A percentile compares a stretch with the other conserved stretches of the same genome.
phyloP scores from a whole-genome alignment of 2,797 vertebrate genomes.

The Pteropus rufus region DNA sequence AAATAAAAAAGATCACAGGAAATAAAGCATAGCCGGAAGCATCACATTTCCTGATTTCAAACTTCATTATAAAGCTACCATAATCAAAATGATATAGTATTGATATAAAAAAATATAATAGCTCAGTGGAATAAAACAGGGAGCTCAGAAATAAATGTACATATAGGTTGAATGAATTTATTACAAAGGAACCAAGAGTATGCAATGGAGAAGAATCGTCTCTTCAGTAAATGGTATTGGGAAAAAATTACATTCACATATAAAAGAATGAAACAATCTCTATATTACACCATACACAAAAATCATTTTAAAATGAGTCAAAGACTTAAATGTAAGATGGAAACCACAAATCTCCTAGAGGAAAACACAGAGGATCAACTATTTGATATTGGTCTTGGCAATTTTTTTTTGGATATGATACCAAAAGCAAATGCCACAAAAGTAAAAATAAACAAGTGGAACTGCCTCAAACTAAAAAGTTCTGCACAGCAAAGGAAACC shows the following conservation, averaged over 20 bases:
- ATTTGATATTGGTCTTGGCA: not conserved
- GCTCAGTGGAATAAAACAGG: not conserved
- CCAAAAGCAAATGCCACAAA: not conserved
- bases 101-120: not conserved
- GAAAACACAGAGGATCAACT: not conserved
- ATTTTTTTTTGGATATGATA: not conserved
- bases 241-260: not conserved
- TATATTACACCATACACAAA: not conserved
- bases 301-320: not conserved
- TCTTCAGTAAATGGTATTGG: not conserved
- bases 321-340: not conserved
- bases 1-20: not conserved
- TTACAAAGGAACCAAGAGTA: not conserved
- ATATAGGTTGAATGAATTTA: not conserved
- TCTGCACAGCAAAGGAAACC: not conserved
- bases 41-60: not conserved
- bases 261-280: not conserved
- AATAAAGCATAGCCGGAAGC: not conserved
- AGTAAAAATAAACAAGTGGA: not conserved
- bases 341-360: not conserved
- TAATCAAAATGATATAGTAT: not conserved
- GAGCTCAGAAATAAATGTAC: not conserved
- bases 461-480: not conserved
- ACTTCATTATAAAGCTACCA: not conserved
- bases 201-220: not conserved